Evolutionary conservation across 1,140 invertebrate genomes (phyloP), one percentile per base, ranked within the genome.

Genomic region (Paraescarpia echinospica): DNA sequence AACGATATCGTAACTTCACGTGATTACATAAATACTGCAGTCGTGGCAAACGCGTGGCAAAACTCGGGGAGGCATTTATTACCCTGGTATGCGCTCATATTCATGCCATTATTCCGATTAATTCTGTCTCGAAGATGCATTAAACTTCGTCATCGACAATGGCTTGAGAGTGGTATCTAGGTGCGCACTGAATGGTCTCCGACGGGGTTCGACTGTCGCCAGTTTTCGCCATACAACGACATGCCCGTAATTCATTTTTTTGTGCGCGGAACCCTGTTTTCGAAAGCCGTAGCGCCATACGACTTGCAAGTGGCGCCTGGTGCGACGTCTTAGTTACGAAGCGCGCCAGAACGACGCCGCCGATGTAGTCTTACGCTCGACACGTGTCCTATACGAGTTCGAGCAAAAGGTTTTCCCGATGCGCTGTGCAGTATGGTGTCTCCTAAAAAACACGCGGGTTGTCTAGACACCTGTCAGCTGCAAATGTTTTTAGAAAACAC

Each of bases 131-230:
- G 59, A 27, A 77, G 59, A 77, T 77, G 59, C 59, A 77, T 77
- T 77, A 77, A 77, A 77, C 59, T 77, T 77, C 59, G 59, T 77
- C 59, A 77, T 77, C 59, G 59, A 77, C 59, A 77, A 77, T 77
- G 4, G 59, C 27, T 77, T 31, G 14, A 14, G 59, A 1, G 59
- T 77, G 59, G 59, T 77, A 31, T 77, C 2, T 4, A 18, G 59
- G 59, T 18, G 59, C 59, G 22, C 59, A 77, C 12, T 77, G 59
- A 77, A 77, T 77, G 59, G 59, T 77, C 59, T 18, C 59, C 9
- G 12, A 18, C 8, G 59, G 59, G 14, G 59, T 77, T 77, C 59
- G 59, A 31, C 27, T 31, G 59, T 77, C 59, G 59, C 59, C 27
- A 77, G 0, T 77, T 77, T 77, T 77, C 59, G 59, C 22, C 27